Evolutionary conservation across 2,888 invertebrate species (phyloP).

Genomic region (Parnassius smintheus): DNA sequence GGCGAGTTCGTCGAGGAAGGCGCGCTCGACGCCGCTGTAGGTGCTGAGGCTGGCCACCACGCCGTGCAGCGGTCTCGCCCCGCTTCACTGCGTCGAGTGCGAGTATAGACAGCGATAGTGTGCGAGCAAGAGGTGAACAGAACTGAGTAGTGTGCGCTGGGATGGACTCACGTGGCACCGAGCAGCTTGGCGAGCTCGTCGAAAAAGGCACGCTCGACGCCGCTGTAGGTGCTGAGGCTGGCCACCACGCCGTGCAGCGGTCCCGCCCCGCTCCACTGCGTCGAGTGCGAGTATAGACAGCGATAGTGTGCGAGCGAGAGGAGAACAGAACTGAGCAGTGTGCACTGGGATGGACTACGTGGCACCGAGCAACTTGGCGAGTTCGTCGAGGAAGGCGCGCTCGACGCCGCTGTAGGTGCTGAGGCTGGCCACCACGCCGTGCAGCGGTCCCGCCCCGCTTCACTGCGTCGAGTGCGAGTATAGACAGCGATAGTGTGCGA

Average conservation of each 20-base stretch:
- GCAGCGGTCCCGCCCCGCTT: conserved; percentile 74
- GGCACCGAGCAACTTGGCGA: conserved; percentile 88
- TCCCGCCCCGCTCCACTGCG: conserved; percentile 52
- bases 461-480: conserved; percentile 37
- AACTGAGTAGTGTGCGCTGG: background rate
- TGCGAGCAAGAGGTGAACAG: background rate
- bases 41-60: conserved; percentile 91
- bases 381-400: conserved; percentile 85
- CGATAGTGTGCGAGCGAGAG: too few relatives aligned
- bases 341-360: conserved; percentile 68
- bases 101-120: too few relatives aligned
- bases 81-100: conserved; percentile 43
- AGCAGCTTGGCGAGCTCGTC: conserved; percentile 85
- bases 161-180: conserved; percentile 85
- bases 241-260: conserved; percentile 86
- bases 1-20: conserved; percentile 86
- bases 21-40: conserved; percentile 87
- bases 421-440: conserved; percentile 88
- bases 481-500: too few relatives aligned
- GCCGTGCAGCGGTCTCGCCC: conserved; percentile 78
- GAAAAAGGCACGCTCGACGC: conserved; percentile 87
- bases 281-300: too few relatives aligned
- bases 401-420: conserved; percentile 89
- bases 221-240: conserved; percentile 88
- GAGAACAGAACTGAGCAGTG: background rate